Evolutionary conservation across 2,113 vertebrate species (phyloP).

Genomic region (Saccopteryx leptura): DNA sequence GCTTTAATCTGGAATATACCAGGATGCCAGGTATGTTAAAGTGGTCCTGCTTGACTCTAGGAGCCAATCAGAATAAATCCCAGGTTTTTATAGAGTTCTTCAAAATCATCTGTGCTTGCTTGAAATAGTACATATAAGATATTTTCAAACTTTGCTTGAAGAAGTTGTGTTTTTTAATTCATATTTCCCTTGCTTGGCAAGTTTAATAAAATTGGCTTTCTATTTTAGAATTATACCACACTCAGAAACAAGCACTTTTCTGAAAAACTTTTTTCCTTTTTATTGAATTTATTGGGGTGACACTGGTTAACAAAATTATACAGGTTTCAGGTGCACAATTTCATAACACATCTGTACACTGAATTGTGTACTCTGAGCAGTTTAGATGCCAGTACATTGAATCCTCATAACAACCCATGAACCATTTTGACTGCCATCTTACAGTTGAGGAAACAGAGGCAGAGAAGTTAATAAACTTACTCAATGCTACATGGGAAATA

Average conservation of each 20-base stretch:
- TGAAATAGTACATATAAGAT: not conserved
- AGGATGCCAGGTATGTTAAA: not conserved
- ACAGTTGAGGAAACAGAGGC: not conserved
- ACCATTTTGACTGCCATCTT: not conserved
- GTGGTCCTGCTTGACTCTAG: not conserved
- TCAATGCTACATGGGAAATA: not conserved
- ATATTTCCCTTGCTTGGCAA: not conserved
- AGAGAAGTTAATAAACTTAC: constrained; percentile 10
- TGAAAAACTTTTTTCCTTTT: not conserved
- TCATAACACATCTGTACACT: no score
- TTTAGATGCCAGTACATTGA: not conserved
- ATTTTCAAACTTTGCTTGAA: not conserved
- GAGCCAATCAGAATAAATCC: not conserved
- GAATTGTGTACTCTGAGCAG: not conserved
- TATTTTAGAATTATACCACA: not conserved
- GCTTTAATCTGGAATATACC: not conserved
- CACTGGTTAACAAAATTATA: no score
- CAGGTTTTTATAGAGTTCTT: not conserved
- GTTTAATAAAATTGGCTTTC: not conserved
- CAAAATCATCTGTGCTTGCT: not conserved
- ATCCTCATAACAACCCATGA: not conserved
- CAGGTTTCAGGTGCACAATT: no score
- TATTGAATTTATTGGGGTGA: no score
- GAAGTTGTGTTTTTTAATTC: not conserved
- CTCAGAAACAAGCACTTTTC: not conserved